Percentiles rank a stretch among this genome's conserved stretches.
Conservation (phyloP, 2,113 vertebrate species). For the Paraplagusia blochii region DNA sequence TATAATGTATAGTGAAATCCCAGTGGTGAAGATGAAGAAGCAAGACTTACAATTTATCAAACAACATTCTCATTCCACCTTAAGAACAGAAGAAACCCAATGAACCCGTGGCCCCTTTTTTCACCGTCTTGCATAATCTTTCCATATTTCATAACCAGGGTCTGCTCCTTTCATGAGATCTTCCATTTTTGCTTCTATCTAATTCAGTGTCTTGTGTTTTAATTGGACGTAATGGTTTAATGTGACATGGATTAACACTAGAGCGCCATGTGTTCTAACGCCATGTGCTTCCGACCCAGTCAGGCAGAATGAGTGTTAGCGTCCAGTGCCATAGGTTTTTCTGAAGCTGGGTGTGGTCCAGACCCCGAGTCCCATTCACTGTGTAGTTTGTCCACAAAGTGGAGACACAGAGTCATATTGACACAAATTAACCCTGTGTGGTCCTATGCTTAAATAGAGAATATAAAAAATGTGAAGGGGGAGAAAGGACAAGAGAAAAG, state of each 20-base stretch:
- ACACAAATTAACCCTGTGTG: slow-evolving; percentile 35
- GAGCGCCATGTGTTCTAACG: neutral
- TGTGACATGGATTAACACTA: slow-evolving; percentile 7
- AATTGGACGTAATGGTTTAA: slow-evolving; percentile 7
- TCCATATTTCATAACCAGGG: neutral
- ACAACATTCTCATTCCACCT: no score
- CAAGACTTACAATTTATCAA: no score
- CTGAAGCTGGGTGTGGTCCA: slow-evolving; percentile 47
- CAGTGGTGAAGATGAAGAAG: no score
- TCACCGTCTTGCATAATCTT: neutral
- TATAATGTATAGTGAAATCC: no score
- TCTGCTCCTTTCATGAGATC: no score
- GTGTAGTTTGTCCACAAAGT: slow-evolving; percentile 22
- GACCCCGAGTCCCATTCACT: slow-evolving; percentile 12
- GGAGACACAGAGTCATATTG: slow-evolving; percentile 53
- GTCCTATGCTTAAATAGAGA: no score
- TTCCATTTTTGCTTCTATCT: no score
- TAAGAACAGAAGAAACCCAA: no score
- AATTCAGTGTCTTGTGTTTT: neutral
- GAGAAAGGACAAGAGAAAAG: slow-evolving; percentile 35
- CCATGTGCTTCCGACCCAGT: neutral
- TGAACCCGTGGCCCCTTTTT: no score
- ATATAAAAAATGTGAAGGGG: slow-evolving; percentile 54
- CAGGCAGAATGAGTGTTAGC: neutral
- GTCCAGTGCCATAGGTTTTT: slow-evolving; percentile 4